A percentile compares a stretch with the other conserved stretches of the same genome.
Evolutionary conservation across 1,140 invertebrate genomes (phyloP).

Genomic region (Drosophila ironensis): DNA sequence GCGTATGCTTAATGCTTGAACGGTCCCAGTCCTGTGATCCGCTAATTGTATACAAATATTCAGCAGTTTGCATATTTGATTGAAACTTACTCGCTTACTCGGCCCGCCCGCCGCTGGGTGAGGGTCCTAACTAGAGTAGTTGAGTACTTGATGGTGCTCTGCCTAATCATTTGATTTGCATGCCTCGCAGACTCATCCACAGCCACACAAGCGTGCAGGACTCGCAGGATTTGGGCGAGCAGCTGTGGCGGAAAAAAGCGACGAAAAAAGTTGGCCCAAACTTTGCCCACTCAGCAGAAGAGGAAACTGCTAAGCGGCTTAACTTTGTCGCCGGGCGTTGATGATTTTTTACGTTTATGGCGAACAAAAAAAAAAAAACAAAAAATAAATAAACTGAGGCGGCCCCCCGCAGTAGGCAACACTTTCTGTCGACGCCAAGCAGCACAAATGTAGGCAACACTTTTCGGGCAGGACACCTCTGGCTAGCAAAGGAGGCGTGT

Average conservation of each 20-base stretch:
- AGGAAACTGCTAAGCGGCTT: slow-evolving; percentile 68
- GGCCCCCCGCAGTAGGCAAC: slow-evolving; percentile 34
- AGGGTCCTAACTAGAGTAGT: slow-evolving; percentile 34
- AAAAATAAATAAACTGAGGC: slow-evolving; percentile 30
- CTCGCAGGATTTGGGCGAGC: slow-evolving; percentile 10
- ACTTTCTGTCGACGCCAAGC: slow-evolving; percentile 47
- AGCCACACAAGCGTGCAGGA: neutral
- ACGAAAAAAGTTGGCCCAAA: slow-evolving; percentile 52
- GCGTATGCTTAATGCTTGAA: slow-evolving; percentile 32
- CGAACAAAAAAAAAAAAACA: slow-evolving; percentile 29
- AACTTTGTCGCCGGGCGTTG: slow-evolving; percentile 61
- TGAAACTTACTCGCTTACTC: slow-evolving; percentile 33
- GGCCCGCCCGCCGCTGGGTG: neutral
- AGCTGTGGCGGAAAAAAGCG: slow-evolving; percentile 33
- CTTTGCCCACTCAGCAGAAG: slow-evolving; percentile 72
- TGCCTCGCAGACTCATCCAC: slow-evolving; percentile 6
- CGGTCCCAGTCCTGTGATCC: slow-evolving; percentile 30
- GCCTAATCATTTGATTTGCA: slow-evolving; percentile 75
- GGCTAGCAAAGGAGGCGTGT: slow-evolving; percentile 14
- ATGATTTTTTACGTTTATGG: slow-evolving; percentile 63
- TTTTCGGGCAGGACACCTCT: slow-evolving; percentile 14
- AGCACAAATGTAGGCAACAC: slow-evolving; percentile 38
- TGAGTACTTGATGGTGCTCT: slow-evolving; percentile 40
- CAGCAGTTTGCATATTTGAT: slow-evolving; percentile 28
- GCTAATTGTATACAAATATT: slow-evolving; percentile 75